Evolutionary conservation across 2,888 invertebrate species (phyloP).

Genomic region (Pristionchus japonicus): DNA sequence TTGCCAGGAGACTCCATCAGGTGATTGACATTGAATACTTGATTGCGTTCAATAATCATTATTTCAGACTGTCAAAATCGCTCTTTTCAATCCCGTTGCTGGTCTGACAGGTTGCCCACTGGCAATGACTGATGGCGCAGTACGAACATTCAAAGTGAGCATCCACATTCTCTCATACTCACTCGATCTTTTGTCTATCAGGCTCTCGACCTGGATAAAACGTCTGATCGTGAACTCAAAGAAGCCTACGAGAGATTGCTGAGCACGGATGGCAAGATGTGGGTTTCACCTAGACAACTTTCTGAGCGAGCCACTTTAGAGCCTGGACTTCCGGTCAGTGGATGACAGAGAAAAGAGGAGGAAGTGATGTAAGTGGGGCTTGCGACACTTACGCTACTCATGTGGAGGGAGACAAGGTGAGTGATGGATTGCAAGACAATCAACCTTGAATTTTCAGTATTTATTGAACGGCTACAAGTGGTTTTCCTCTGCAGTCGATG

Average conservation of each 20-base stretch:
- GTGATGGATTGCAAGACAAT: too few species aligned
- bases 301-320: too few species aligned
- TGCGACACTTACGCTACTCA: conserved; percentile 67
- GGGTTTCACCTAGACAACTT: neutral
- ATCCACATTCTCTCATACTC: neutral
- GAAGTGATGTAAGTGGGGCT: conserved; percentile 79
- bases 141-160: conserved; percentile 76
- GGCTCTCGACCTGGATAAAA: conserved; percentile 24
- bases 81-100: conserved; percentile 78
- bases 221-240: neutral
- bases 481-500: conserved; percentile 80
- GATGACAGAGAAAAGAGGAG: conserved; percentile 81
- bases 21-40: neutral
- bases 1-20: conserved; percentile 63
- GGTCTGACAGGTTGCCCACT: conserved; percentile 80
- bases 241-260: conserved; percentile 29
- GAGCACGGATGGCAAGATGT: conserved; percentile 29
- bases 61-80: conserved; percentile 77
- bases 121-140: conserved; percentile 81
- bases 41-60: too few species aligned
- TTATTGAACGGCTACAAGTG: conserved; percentile 80
- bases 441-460: too few species aligned
- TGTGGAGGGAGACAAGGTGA: conserved; percentile 56
- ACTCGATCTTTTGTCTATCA: neutral
- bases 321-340: conserved; percentile 81